Conservation (phyloP, 2,797 vertebrate genomes). For the Arrhamphus sclerolepis region DNA sequence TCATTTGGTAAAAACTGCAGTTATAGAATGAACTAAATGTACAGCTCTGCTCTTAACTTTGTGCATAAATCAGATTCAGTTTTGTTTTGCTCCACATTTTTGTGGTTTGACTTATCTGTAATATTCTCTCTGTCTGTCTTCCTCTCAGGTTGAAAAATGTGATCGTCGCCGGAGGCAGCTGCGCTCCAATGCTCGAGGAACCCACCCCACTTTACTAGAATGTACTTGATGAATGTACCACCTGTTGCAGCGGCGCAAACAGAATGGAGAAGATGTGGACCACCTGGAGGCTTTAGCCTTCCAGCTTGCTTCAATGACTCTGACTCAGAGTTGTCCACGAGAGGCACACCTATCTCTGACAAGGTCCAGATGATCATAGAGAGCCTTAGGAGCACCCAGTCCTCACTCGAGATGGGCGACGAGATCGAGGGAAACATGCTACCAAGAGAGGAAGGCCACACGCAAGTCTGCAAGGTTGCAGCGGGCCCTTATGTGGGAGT, state of each 20-base stretch:
- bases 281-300: slow-evolving; percentile 85
- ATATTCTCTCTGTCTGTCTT: slow-evolving; percentile 14
- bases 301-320: slow-evolving; percentile 89
- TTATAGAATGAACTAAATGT: too few relatives aligned
- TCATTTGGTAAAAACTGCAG: too few relatives aligned
- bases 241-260: slow-evolving; percentile 90
- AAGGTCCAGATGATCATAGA: slow-evolving; percentile 95
- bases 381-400: slow-evolving; percentile 87
- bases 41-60: too few relatives aligned
- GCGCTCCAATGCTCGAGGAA: slow-evolving; percentile 58
- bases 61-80: too few relatives aligned
- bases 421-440: slow-evolving; percentile 77
- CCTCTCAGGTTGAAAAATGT: slow-evolving; percentile 80
- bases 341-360: slow-evolving; percentile 83
- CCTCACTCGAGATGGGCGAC: slow-evolving; percentile 86
- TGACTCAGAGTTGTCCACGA: slow-evolving; percentile 77
- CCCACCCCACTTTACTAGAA: slow-evolving; percentile 83
- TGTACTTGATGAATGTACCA: slow-evolving; percentile 96
- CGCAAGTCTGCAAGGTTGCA: slow-evolving; percentile 64
- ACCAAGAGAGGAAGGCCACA: slow-evolving; percentile 73
- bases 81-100: too few relatives aligned
- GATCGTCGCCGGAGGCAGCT: slow-evolving; percentile 65
- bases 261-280: slow-evolving; percentile 90
- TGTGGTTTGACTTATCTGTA: too few relatives aligned
- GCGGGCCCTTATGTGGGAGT: slow-evolving; percentile 53